These are phyloP conservation scores for Drosophila anceps DNA, from an alignment of 2,888 invertebrate species.

Conservation along the genomic window DNA sequence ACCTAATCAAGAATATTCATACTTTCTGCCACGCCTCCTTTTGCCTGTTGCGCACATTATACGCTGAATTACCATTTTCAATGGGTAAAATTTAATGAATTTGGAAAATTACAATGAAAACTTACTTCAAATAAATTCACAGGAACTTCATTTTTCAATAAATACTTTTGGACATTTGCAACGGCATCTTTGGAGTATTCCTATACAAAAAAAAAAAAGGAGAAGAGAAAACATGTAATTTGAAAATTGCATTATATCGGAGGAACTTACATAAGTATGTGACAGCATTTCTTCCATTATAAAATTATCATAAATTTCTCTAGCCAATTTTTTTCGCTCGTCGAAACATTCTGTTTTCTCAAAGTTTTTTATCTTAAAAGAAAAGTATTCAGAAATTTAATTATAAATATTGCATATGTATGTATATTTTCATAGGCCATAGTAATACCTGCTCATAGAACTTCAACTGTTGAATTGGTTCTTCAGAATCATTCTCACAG, in stretches of 20 bases:
- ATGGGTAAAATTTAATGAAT: too few species aligned
- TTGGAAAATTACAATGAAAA: too few species aligned
- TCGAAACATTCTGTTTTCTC: slow-evolving; percentile 99
- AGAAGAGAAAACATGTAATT: neutral
- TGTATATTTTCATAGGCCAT: neutral
- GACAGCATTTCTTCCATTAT: slow-evolving; percentile 99
- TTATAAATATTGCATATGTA: neutral
- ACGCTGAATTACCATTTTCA: too few species aligned
- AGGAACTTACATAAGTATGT: slow-evolving; percentile 95
- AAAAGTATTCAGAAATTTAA: slow-evolving; percentile 49
- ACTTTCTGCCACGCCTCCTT: too few species aligned
- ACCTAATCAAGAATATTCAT: too few species aligned
- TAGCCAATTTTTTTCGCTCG: slow-evolving; percentile 96
- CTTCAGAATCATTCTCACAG: slow-evolving; percentile 98
- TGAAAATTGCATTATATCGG: neutral
- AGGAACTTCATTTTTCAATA: slow-evolving; percentile 98
- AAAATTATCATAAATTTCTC: slow-evolving; percentile 99
- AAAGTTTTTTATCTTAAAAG: slow-evolving; percentile 97
- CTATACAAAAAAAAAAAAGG: slow-evolving; percentile 88
- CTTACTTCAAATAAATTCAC: slow-evolving; percentile 98
- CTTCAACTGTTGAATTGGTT: slow-evolving; percentile 98
- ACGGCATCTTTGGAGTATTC: slow-evolving; percentile 99
- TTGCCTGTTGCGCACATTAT: too few species aligned
- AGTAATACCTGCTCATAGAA: slow-evolving; percentile 98
- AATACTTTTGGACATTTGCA: slow-evolving; percentile 98